These are phyloP conservation scores for Piaya cayana DNA, from an alignment of 2,113 vertebrate species.

Conservation along the genomic window DNA sequence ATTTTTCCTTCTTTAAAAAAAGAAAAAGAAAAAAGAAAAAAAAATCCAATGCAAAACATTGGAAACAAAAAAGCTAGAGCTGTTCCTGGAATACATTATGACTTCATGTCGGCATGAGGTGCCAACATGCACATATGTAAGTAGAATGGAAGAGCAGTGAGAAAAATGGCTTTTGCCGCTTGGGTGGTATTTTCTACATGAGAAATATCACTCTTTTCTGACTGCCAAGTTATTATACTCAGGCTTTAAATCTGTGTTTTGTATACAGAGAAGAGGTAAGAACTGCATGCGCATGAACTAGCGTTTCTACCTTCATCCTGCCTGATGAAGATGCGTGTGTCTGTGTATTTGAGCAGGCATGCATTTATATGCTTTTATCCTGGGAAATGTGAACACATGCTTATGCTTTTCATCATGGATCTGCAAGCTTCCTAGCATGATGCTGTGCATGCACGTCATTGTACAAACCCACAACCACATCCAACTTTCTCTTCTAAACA, in stretches of 20 bases:
- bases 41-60: too few species aligned
- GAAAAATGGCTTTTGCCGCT: constrained; percentile 36
- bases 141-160: constrained; percentile 30
- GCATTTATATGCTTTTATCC: neutral
- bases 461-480: constrained; percentile 17
- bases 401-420: neutral
- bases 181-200: constrained; percentile 54
- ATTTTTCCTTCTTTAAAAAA: neutral
- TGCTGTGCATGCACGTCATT: neutral
- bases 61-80: neutral
- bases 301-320: neutral
- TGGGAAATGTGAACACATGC: neutral
- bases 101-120: constrained; percentile 29
- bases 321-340: neutral
- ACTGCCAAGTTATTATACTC: neutral
- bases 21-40: too few species aligned
- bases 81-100: constrained; percentile 54
- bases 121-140: constrained; percentile 27
- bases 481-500: neutral
- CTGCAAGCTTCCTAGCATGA: neutral
- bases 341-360: neutral
- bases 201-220: neutral
- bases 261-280: neutral
- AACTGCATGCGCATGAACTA: neutral
- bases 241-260: constrained; percentile 6